Base-by-base conservation (phyloP, 2,797 vertebrate species). In the Aselliscus stoliczkanus region DNA sequence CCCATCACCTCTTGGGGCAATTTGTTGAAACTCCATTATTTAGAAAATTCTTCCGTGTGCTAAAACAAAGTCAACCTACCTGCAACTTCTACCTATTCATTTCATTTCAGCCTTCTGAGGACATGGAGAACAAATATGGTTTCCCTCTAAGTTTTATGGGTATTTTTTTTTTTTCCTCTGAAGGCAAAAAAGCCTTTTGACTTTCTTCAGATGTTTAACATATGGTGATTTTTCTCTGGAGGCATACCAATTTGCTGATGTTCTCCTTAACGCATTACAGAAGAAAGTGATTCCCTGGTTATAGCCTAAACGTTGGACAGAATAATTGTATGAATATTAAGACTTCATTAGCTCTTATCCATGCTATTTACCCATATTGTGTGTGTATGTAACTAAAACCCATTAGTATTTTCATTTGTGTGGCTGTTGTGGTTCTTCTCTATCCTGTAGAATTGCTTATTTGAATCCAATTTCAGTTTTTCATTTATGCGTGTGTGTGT, bases 181-280 rank as follows among this genome's bases (percentile, higher is more conserved):
- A 50, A 83, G 23, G 1, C 54, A 60, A 44, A 87, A 95, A 92
- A 94, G 42, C 20, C 42, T 62, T 54, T 44, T 94, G 50, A 56
- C 75, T 86, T 85, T 69, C 50, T 69, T 91, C 34, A 60, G 39
- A 89, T 94, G 34, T 83, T 93, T 37, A 94, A 42, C 54, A 65
- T 76, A 62, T 23, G 54, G 47, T 77, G 87, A 23, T 83, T 91
- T 85, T 82, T 81, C 70, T 64, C 86, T 76, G 47, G 93, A 95
- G 88, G 10, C 52, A 76, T 62, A 77, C 29, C 67, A 81, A 23
- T 44, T 86, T 58, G 27, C 58, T 89, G 85, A 85, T 93, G 27
- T 88, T 73, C 80, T 80, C 29, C 54, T 92, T 82, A 86, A 93
- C 76, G 34, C 42, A 54, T 37, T 82, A 13, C 62, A 86, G 37